These are phyloP conservation scores for Drosophila albomicans DNA, from an alignment of 1,140 invertebrate species.

Conservation along the genomic window DNA sequence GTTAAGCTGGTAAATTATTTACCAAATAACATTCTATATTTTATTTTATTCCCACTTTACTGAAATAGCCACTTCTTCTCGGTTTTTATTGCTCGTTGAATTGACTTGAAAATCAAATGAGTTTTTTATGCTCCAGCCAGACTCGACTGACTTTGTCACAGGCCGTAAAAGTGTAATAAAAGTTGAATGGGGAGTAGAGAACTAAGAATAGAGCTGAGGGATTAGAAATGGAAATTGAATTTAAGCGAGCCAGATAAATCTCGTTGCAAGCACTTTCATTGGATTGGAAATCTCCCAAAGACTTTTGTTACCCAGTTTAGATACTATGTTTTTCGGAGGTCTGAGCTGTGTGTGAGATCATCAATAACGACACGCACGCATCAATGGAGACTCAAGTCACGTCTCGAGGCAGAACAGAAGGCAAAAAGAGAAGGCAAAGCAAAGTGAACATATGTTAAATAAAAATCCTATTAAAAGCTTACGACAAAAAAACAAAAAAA, in stretches of 20 bases:
- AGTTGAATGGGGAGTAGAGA: slow-evolving; percentile 1
- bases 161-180: slow-evolving; percentile 35
- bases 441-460: slow-evolving; percentile 73
- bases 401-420: slow-evolving; percentile 15
- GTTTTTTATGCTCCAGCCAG: slow-evolving; percentile 5
- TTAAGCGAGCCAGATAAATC: not conserved
- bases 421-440: not conserved
- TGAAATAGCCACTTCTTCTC: slow-evolving; percentile 5
- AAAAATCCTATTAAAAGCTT: slow-evolving; percentile 81
- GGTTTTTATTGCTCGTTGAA: slow-evolving; percentile 12
- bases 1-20: slow-evolving; percentile 23
- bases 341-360: slow-evolving; percentile 60
- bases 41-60: slow-evolving; percentile 13
- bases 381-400: slow-evolving; percentile 57
- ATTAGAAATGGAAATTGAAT: slow-evolving; percentile 1
- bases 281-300: slow-evolving; percentile 7
- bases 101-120: slow-evolving; percentile 18
- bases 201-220: not conserved
- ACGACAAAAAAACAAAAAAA: slow-evolving; percentile 41
- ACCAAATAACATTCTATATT: slow-evolving; percentile 24
- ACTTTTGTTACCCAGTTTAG: slow-evolving; percentile 57
- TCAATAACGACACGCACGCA: slow-evolving; percentile 57
- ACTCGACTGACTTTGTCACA: slow-evolving; percentile 45
- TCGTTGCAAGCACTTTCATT: slow-evolving; percentile 14
- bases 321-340: slow-evolving; percentile 40